These are phyloP conservation scores for Falco punctatus DNA, from an alignment of 2,113 vertebrate genomes.

Conservation along the genomic window DNA sequence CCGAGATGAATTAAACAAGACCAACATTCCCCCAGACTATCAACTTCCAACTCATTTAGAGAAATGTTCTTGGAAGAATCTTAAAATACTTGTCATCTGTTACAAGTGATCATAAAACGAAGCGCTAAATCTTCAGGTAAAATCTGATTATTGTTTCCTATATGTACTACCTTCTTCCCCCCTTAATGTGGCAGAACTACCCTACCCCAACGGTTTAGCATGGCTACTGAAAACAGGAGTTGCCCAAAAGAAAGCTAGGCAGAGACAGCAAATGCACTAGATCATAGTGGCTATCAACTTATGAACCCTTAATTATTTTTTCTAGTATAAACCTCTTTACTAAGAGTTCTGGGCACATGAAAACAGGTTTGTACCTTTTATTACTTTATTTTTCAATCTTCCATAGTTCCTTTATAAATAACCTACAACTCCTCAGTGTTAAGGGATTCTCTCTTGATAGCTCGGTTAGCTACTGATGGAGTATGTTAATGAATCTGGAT, in stretches of 20 bases:
- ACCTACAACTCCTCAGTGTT: not conserved
- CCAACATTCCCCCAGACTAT: not conserved
- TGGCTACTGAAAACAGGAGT: not conserved
- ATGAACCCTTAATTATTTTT: not conserved
- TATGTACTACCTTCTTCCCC: not conserved
- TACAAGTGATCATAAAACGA: not conserved
- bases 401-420: not conserved
- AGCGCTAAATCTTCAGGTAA: not conserved
- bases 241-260: not conserved
- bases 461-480: not conserved
- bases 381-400: not conserved
- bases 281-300: not conserved
- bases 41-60: not conserved
- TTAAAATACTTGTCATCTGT: not conserved
- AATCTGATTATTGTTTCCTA: not conserved
- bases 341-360: not conserved
- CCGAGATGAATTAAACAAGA: not conserved
- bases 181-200: not conserved
- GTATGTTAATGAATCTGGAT: not conserved
- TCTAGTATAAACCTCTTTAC: not conserved
- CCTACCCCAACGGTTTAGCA: not conserved
- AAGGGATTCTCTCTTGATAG: not conserved
- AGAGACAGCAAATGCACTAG: not conserved
- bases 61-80: not conserved
- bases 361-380: not conserved